Conservation (phyloP, 1,140 invertebrate species). For the Drosophila erecta region DNA sequence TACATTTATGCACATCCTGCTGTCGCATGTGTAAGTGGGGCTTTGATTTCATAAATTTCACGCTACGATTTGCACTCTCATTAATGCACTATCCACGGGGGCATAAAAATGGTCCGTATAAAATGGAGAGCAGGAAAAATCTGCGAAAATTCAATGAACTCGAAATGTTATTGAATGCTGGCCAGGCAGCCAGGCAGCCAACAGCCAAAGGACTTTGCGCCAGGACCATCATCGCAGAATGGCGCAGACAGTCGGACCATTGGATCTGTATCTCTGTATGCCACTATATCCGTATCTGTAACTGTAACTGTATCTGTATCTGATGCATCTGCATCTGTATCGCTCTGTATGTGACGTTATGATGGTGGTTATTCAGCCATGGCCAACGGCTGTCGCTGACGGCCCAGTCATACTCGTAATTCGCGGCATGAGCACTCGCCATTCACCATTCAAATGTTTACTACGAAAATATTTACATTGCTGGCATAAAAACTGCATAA, state of each 20-base stretch:
- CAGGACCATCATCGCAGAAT: constrained; percentile 1
- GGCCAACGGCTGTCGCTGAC: constrained; percentile 17
- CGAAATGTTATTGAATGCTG: constrained; percentile 66
- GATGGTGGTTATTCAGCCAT: constrained; percentile 32
- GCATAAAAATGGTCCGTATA: constrained; percentile 29
- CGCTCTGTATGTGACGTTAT: constrained; percentile 32
- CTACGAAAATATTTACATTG: constrained; percentile 80
- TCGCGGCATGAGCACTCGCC: constrained; percentile 18
- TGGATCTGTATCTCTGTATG: constrained; percentile 6
- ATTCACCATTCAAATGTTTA: constrained; percentile 46
- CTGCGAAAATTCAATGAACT: constrained; percentile 80
- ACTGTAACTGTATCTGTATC: background rate
- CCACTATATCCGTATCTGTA: constrained; percentile 13
- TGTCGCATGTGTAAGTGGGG: constrained; percentile 15
- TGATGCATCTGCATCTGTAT: constrained; percentile 18
- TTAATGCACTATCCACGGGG: constrained; percentile 62
- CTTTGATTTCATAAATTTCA: constrained; percentile 70
- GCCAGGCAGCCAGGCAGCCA: background rate
- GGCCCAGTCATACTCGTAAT: constrained; percentile 36
- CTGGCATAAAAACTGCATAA: constrained; percentile 83
- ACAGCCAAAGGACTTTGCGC: constrained; percentile 8
- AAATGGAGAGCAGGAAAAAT: constrained; percentile 53
- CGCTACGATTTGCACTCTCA: constrained; percentile 46
- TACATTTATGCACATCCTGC: constrained; percentile 74
- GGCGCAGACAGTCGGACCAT: background rate